Evolutionary conservation across 1,140 invertebrate genomes (phyloP).

Genomic region (Aphis gossypii): DNA sequence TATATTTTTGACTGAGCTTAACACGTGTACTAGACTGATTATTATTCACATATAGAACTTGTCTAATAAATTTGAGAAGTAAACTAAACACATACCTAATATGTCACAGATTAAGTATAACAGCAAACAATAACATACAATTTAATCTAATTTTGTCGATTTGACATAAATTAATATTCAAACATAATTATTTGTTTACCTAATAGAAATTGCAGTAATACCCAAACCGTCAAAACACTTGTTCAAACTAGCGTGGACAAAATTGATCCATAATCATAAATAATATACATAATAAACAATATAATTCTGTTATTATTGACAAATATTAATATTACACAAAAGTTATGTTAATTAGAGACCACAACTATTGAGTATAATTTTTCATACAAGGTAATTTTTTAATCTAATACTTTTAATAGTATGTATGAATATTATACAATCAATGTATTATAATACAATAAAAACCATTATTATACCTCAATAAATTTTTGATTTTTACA

Average conservation of each 20-base stretch:
- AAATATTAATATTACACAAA: background rate
- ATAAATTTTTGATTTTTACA: background rate
- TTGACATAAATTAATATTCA: background rate
- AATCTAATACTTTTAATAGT: background rate
- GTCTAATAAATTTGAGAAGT: background rate
- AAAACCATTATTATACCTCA: background rate
- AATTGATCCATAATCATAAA: background rate
- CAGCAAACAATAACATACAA: background rate
- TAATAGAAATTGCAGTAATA: background rate
- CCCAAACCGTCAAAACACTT: background rate
- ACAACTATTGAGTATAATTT: background rate
- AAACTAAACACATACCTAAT: too few species aligned
- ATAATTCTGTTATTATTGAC: background rate
- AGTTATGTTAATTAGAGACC: background rate
- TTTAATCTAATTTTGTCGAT: background rate
- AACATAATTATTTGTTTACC: background rate
- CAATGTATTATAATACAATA: background rate
- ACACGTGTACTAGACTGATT: background rate
- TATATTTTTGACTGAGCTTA: background rate
- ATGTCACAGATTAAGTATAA: background rate
- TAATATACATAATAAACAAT: background rate
- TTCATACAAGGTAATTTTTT: background rate
- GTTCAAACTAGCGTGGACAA: background rate
- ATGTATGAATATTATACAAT: background rate
- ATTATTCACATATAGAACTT: background rate